phyloP scores from a whole-genome alignment of 2,888 invertebrate species.

The Phengaris arion region DNA sequence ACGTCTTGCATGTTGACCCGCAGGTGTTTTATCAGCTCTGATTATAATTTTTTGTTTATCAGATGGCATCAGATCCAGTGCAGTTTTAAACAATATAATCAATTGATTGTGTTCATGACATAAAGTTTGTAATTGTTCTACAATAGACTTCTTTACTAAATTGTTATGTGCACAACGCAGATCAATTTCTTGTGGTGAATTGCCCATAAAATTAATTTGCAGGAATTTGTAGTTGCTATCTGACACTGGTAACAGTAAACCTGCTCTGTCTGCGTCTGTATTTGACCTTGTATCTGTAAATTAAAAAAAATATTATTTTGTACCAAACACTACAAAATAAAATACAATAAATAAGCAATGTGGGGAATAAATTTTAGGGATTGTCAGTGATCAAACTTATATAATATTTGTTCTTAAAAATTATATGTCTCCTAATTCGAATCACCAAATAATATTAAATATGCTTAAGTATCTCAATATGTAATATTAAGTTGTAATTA shows the following conservation, averaged over 20 bases:
- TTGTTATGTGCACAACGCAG: constrained; percentile 40
- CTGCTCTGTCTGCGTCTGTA: background rate
- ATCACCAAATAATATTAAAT: too few relatives aligned
- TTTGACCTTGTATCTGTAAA: background rate
- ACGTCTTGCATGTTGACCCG: background rate
- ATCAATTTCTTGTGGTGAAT: constrained; percentile 35
- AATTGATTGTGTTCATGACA: constrained; percentile 36
- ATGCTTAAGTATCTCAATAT: too few relatives aligned
- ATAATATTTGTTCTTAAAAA: too few relatives aligned
- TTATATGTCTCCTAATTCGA: too few relatives aligned
- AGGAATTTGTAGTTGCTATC: background rate
- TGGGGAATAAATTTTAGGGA: too few relatives aligned
- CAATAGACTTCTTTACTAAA: constrained; percentile 40
- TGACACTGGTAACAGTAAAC: background rate
- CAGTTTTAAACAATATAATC: constrained; percentile 39
- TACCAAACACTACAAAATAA: too few relatives aligned
- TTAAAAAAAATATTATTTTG: constrained; percentile 20
- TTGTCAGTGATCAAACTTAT: too few relatives aligned
- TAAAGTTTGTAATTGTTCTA: constrained; percentile 42
- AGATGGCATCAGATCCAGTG: constrained; percentile 37
- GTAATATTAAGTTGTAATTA: too few relatives aligned
- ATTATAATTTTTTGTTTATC: background rate
- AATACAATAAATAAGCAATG: too few relatives aligned
- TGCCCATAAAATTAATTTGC: constrained; percentile 15
- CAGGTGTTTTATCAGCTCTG: background rate